Evolutionary conservation across 1,140 invertebrate species (phyloP), one percentile per base, ranked within the genome.

Genomic region (Pseudomyrmex dendroicus): DNA sequence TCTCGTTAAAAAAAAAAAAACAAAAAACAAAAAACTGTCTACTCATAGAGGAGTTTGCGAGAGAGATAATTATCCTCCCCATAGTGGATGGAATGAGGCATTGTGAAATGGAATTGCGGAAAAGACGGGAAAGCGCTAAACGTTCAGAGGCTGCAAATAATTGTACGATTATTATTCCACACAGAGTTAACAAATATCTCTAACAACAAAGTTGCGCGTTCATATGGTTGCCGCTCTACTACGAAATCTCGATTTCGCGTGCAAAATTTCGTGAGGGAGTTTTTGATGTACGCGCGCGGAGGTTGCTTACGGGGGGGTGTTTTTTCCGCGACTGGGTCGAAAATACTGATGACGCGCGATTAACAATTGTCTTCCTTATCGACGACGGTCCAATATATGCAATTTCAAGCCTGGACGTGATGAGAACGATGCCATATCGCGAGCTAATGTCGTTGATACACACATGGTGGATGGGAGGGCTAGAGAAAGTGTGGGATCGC

Each of bases 131-230:
- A 89, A 90, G 90, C 90, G 91, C 90, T 83, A 87, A 90, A 89
- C 89, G 88, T 92, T 92, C 83, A 88, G 66, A 87, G 91, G 89
- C 92, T 93, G 92, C 66, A 92, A 93, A 93, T 92, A 92, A 93
- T 92, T 89, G 84, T 70, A 89, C 90, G 80, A 92, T 93, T 92
- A 92, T 91, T 93, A 92, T 89, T 85, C 70, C 84, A 89, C 48
- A 89, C 80, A 85, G 84, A 89, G 20, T 64, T 67, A 85, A 87
- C 61, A 63, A 74, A 64, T 44, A 82, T 17, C 25, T 25, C 20
- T 62, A 9, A 74, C 70, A 63, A 77, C 22, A 78, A 64, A 48
- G 72, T 35, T n/a, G 70, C 57, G 50, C 59, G 76, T 50, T 44
- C 63, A 9, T 57, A 50, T 44, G 50, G 15, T 61, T 15, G 35